Evolutionary conservation across 2,888 invertebrate species (phyloP), one percentile per base, ranked within the genome.

Genomic region (Heteropelma amictum): DNA sequence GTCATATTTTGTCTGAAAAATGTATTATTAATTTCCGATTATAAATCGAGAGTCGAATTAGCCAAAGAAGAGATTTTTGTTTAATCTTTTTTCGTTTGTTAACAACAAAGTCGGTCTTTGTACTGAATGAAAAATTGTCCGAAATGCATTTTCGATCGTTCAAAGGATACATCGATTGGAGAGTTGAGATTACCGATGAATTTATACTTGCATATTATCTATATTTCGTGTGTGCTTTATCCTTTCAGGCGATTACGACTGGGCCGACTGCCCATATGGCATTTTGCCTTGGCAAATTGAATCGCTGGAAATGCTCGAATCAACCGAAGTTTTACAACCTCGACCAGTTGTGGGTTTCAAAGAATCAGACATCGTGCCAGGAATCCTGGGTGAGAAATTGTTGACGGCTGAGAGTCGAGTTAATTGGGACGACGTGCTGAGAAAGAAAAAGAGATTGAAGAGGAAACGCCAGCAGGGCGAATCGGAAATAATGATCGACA

Each of bases 231-330:
- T 42, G 45, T 51, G 54, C 26, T 28, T 88, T 65, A 85, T 89
- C 75, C 79, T 89, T 71, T 72, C 71, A 81, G 84, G 82, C 51
- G 77, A 82, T 61, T 61, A 84, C 63, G 82, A 88, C 68, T 92
- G 92, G 92, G 80, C 85, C 23, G 78, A 78, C 40, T 91, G 90
- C 81, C 91, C 92, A 10, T 89, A 92, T 80, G 92, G 92, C 17
- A 79, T 89, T 72, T 76, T 92, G 23, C 92, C 92, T 7, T 90
- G 90, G 90, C 89, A 91, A 77, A 68, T 81, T 0, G 81, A 84
- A 74, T 74, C 80, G 2, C 45, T 81, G 75, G 80, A 85, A 12
- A 67, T 75, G 23, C 56, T 83, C 10, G 69, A 79, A 30, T 77
- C 82, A 2, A 21, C 77, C 10, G 40, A 58, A 6, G 65, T 71